A percentile compares a stretch with the other conserved stretches of the same genome.
These are phyloP conservation scores for Tetropium fuscum DNA, from an alignment of 2,888 invertebrate genomes.

Conservation along the genomic window DNA sequence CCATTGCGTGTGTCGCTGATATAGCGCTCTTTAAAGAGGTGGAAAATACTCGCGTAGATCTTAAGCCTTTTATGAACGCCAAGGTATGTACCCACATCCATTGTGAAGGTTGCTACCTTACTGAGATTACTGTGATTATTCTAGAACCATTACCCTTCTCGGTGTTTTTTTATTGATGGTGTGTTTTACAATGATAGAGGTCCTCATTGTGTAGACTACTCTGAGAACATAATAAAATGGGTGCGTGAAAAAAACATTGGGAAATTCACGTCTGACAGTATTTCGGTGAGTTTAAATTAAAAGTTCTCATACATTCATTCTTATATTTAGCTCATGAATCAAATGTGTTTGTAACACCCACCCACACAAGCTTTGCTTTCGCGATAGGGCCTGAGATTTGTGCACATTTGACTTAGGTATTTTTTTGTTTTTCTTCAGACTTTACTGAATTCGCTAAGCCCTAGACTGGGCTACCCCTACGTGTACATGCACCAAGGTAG, in stretches of 20 bases:
- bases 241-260: conserved; percentile 65
- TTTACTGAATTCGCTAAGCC: conserved; percentile 67
- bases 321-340: no score
- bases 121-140: conserved; percentile 32
- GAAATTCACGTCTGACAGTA: conserved; percentile 67
- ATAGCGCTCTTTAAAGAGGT: conserved; percentile 72
- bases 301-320: no score
- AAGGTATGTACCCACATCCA: conserved; percentile 34
- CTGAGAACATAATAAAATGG: conserved; percentile 75
- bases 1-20: conserved; percentile 81
- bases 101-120: neutral
- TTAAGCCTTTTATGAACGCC: conserved; percentile 42
- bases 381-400: no score
- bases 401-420: neutral
- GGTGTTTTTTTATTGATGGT: conserved; percentile 82
- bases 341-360: no score
- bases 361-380: no score
- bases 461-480: conserved; percentile 76
- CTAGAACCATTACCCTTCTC: conserved; percentile 76
- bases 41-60: conserved; percentile 61
- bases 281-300: no score
- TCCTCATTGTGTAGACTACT: conserved; percentile 73
- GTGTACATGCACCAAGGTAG: conserved; percentile 92
- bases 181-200: conserved; percentile 84
- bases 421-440: conserved; percentile 55